A percentile compares a stretch with the other conserved stretches of the same genome.
Conservation (phyloP, 2,888 invertebrate species). For the Plebejus argus region DNA sequence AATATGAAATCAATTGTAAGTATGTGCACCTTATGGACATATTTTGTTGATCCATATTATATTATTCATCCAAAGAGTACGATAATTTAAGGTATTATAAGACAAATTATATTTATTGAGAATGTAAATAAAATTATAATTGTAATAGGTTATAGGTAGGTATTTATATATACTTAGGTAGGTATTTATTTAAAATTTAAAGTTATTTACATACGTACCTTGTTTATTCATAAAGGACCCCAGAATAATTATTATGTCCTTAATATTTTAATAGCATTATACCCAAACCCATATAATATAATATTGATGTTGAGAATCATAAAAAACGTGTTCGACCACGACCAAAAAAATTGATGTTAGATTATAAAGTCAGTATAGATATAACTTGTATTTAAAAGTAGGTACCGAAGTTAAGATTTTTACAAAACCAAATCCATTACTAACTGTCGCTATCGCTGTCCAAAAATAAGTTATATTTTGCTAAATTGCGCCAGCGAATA, state of each 20-base stretch:
- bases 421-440: not conserved
- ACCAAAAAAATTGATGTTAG: conserved; percentile 11
- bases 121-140: not conserved
- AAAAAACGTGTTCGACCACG: conserved; percentile 1
- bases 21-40: not conserved
- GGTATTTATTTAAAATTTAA: not conserved
- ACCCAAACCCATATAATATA: not conserved
- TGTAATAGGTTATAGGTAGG: not conserved
- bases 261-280: not conserved
- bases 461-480: too few relatives aligned
- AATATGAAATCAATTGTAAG: not conserved
- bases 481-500: too few relatives aligned
- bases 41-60: not conserved
- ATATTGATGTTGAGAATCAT: not conserved
- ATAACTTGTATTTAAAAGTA: not conserved
- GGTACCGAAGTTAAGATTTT: not conserved
- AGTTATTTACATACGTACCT: not conserved
- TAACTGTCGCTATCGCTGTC: not conserved
- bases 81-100: not conserved
- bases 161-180: too few relatives aligned
- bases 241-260: not conserved
- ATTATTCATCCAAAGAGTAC: not conserved
- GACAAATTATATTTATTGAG: not conserved
- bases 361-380: not conserved
- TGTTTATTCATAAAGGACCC: not conserved